A percentile compares a stretch with the other conserved stretches of the same genome.
These are phyloP conservation scores for Petrolisthes cinctipes DNA, from an alignment of 2,888 invertebrate genomes.

Conservation along the genomic window DNA sequence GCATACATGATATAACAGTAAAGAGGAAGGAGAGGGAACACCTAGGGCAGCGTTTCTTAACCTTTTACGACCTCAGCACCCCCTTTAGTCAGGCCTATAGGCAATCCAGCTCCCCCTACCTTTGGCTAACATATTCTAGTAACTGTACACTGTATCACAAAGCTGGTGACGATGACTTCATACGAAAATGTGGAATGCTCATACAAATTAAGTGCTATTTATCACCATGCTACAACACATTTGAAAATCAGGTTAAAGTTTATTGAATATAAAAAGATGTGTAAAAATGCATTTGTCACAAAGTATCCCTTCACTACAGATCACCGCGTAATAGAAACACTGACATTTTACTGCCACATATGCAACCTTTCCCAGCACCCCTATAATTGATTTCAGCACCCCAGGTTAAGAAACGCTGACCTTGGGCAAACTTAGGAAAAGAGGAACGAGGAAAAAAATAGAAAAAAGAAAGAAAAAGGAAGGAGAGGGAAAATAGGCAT, in stretches of 20 bases:
- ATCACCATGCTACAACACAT: conserved; percentile 23
- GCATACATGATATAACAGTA: conserved; percentile 24
- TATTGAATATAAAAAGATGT: neutral
- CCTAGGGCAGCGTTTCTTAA: no score
- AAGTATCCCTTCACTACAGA: neutral
- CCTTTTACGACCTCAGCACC: no score
- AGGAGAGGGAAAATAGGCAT: no score
- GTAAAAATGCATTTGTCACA: neutral
- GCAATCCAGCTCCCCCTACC: no score
- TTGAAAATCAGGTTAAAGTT: conserved; percentile 31
- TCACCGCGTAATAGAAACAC: neutral
- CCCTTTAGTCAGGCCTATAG: no score
- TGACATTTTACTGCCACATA: conserved; percentile 14
- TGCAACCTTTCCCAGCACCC: conserved; percentile 21
- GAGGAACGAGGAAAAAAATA: no score
- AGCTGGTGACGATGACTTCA: neutral
- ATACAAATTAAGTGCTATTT: conserved; percentile 12
- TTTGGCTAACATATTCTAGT: no score
- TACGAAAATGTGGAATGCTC: conserved; percentile 17
- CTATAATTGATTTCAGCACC: neutral
- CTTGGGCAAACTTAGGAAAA: neutral
- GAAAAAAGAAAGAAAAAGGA: no score
- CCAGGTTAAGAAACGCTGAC: conserved; percentile 18
- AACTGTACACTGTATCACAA: conserved; percentile 1
- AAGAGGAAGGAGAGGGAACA: conserved; percentile 37